phyloP scores from a whole-genome alignment of 2,888 invertebrate genomes.

The Mamestra brassicae region DNA sequence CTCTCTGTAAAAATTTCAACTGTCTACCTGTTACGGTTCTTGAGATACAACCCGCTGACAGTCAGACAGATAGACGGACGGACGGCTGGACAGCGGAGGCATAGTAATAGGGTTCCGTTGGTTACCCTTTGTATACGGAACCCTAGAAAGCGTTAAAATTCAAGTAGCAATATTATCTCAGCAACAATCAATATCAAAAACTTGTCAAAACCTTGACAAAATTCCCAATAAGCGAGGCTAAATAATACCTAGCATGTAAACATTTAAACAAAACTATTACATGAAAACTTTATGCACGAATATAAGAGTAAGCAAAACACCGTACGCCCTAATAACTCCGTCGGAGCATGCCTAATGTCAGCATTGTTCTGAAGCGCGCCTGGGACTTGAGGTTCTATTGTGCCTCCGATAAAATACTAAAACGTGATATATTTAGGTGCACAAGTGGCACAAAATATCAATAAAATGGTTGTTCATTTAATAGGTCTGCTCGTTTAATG shows the following conservation, averaged over 20 bases:
- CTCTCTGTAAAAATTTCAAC: too few species aligned
- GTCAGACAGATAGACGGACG: too few species aligned
- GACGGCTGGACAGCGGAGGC: too few species aligned
- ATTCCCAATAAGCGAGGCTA: not conserved
- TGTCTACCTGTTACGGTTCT: too few species aligned
- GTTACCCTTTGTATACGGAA: too few species aligned
- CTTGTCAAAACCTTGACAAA: too few species aligned
- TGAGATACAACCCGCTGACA: too few species aligned
- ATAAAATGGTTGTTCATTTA: slow-evolving; percentile 4
- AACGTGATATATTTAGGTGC: slow-evolving; percentile 27
- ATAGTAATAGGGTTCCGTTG: too few species aligned
- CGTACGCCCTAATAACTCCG: slow-evolving; percentile 70
- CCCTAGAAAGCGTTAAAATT: too few species aligned
- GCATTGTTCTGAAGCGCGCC: slow-evolving; percentile 59
- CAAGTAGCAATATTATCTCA: too few species aligned
- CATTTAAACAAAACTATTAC: slow-evolving; percentile 30
- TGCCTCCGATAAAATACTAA: slow-evolving; percentile 32
- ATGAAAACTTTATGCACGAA: slow-evolving; percentile 47
- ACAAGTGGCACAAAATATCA: slow-evolving; percentile 10
- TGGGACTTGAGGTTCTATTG: slow-evolving; percentile 32
- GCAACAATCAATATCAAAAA: too few species aligned
- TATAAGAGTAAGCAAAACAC: slow-evolving; percentile 63
- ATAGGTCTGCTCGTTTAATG: not conserved
- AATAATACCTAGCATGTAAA: slow-evolving; percentile 8
- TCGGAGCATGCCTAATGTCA: slow-evolving; percentile 48